Base-by-base conservation (phyloP, 2,888 invertebrate genomes). In the Matsumyia berberina region DNA sequence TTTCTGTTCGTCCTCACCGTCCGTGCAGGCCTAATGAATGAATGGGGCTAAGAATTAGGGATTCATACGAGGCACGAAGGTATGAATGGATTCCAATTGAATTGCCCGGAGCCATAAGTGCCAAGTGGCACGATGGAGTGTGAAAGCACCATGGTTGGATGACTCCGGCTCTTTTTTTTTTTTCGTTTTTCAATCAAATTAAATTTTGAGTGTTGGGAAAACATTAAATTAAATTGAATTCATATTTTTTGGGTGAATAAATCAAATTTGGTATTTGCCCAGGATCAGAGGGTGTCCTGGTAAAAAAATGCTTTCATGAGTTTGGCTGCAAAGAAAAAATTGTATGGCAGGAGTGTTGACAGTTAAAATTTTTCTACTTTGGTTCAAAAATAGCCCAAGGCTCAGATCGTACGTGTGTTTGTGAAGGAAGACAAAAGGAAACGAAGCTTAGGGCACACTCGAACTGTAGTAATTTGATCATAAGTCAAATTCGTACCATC, bases 61-160 rank as follows among this genome's bases (percentile, higher is more conserved):
- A 73, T 53, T 73, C 62, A 51, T 12, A 17, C 49, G 9, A 8
- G 3, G 9, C n/a, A 6, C 6, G 17, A 31, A 39, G 11, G 33
- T 29, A 46, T 57, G 66, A 64, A 62, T 55, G 62, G 33, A 55
- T 62, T 44, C 44, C 35, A 46, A 64, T 74, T 64, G 73, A 74
- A 37, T 57, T 60, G 44, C 42, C 15, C 35, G 11, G 46, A 46
- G 46, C 57, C 24, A n/a, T 39, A 37, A 53, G 17, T 55, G 35
- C 37, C 33, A 42, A 33, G 57, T 46, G 46, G n/a, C 55, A 37
- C n/a, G 49, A 35, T 57, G 15, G 37, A 57, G 6, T 37, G 19
- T 31, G 31, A 66, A 39, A 31, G 57, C 19, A 46, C 37, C 5
- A 31, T 11, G 57, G 31, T 29, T 49, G 8, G 12, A 12, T 35